Evolutionary conservation across 1,140 invertebrate genomes (phyloP).

Genomic region (Trachymyrmex septentrionalis): DNA sequence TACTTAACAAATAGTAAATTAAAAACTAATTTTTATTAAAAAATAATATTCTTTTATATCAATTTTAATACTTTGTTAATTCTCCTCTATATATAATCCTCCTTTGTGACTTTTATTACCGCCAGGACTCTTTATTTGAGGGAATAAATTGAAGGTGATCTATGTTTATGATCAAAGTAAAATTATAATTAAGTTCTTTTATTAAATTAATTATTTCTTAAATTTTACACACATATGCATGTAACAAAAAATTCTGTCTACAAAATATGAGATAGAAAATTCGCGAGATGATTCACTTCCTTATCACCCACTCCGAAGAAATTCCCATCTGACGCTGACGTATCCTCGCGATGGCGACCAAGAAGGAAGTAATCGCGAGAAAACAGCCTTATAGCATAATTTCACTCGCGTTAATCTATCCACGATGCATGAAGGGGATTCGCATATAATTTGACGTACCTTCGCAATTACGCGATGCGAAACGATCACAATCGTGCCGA

Average conservation of each 20-base stretch:
- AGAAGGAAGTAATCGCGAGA: constrained; percentile 23
- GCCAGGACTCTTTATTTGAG: too few species aligned
- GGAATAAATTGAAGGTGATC: too few species aligned
- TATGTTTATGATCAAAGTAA: too few species aligned
- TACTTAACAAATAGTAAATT: too few species aligned
- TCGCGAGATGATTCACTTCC: constrained; percentile 3
- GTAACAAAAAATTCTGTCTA: too few species aligned
- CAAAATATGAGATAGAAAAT: too few species aligned
- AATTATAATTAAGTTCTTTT: not conserved
- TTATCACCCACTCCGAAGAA: not conserved
- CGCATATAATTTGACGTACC: constrained; percentile 60
- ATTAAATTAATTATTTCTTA: not conserved
- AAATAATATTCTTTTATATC: too few species aligned
- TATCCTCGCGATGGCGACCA: not conserved
- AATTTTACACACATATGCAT: not conserved
- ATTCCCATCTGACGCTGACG: constrained; percentile 2
- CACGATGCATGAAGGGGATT: constrained; percentile 17
- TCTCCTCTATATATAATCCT: too few species aligned
- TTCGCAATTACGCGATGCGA: constrained; percentile 47
- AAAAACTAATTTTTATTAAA: too few species aligned
- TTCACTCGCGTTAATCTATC: constrained; percentile 1
- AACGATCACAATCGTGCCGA: constrained; percentile 31
- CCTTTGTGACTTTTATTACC: too few species aligned
- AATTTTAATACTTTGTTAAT: too few species aligned
- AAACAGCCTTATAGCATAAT: constrained; percentile 3